A percentile compares a stretch with the other conserved stretches of the same genome.
These are phyloP conservation scores for Gila robusta DNA, from an alignment of 2,797 vertebrate species.

Conservation along the genomic window DNA sequence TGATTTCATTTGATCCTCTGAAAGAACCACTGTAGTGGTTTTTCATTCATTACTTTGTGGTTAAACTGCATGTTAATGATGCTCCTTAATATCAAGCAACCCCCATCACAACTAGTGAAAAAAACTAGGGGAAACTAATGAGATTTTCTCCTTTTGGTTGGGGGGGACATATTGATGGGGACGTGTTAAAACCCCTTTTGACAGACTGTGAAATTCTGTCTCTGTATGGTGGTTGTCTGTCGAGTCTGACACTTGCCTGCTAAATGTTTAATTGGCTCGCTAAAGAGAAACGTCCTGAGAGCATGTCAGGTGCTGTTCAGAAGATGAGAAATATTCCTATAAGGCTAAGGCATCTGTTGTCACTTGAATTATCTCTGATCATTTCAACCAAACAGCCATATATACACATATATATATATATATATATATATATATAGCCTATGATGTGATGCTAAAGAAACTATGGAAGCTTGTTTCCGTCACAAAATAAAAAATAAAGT, in stretches of 20 bases:
- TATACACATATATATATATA: not conserved
- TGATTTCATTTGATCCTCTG: conserved; percentile 9
- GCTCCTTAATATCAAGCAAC: not conserved
- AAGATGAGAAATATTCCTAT: not conserved
- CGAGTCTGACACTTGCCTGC: conserved; percentile 54
- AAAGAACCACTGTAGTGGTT: conserved; percentile 13
- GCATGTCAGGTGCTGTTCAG: conserved; percentile 11
- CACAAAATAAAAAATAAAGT: too few relatives aligned
- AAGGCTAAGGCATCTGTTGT: not conserved
- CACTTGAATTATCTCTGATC: not conserved
- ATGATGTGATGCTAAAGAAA: too few relatives aligned
- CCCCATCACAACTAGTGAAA: not conserved
- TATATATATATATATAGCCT: not conserved
- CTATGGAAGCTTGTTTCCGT: too few relatives aligned
- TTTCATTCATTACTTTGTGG: conserved; percentile 64
- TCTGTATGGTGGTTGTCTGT: conserved; percentile 57
- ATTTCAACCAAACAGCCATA: not conserved
- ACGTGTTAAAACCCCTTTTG: conserved; percentile 62
- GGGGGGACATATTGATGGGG: conserved; percentile 37
- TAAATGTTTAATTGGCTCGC: conserved; percentile 64
- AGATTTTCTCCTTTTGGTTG: conserved; percentile 40
- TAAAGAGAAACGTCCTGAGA: conserved; percentile 42
- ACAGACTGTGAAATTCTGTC: conserved; percentile 63
- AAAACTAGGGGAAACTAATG: conserved; percentile 38
- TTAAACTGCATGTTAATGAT: conserved; percentile 52